These are phyloP conservation scores for Ctenosaura bakeri DNA, from an alignment of 2,797 vertebrate genomes.

Conservation along the genomic window DNA sequence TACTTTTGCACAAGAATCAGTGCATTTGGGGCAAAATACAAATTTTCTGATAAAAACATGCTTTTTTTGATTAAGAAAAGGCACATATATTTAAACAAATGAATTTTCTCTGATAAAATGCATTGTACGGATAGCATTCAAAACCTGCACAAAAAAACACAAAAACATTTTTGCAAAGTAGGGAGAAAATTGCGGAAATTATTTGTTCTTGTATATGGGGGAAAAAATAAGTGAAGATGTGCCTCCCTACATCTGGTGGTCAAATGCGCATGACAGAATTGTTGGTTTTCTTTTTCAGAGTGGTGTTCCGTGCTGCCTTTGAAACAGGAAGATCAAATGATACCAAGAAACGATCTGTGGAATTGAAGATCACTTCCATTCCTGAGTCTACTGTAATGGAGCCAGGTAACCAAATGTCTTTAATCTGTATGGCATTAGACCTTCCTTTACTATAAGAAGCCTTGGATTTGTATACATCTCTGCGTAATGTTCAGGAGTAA, in stretches of 20 bases:
- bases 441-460: constrained; percentile 18
- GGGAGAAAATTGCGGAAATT: background rate
- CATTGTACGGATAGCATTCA: no score
- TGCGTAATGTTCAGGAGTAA: constrained; percentile 39
- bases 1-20: no score
- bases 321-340: constrained; percentile 31
- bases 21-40: no score
- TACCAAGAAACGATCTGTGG: constrained; percentile 47
- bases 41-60: no score
- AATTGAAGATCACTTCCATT: constrained; percentile 34
- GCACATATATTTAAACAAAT: no score
- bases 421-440: background rate
- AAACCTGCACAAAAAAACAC: no score
- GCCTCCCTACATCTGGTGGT: background rate
- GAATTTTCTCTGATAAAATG: no score
- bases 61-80: no score
- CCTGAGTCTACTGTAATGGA: constrained; percentile 63
- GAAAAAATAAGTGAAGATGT: no score
- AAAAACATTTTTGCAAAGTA: no score
- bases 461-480: background rate
- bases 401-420: constrained; percentile 40
- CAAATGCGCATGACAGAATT: constrained; percentile 15
- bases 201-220: background rate
- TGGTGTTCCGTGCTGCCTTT: constrained; percentile 19
- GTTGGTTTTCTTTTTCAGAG: constrained; percentile 49